phyloP scores from a whole-genome alignment of 2,888 invertebrate genomes.

The Beris morrisii region DNA sequence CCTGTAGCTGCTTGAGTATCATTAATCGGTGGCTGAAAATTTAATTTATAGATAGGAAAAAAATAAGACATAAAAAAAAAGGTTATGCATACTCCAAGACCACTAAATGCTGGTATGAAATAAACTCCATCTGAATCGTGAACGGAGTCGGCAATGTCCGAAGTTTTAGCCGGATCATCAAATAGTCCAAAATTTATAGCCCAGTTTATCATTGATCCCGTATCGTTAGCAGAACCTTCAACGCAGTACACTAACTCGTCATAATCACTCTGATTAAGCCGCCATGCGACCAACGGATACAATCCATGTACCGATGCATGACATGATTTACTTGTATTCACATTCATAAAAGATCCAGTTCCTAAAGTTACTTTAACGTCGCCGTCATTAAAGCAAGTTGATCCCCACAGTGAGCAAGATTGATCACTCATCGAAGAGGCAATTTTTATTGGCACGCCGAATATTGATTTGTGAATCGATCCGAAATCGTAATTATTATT shows the following conservation, averaged over 20 bases:
- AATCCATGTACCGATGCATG: conserved; percentile 82
- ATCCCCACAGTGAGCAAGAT: conserved; percentile 86
- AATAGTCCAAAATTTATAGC: conserved; percentile 70
- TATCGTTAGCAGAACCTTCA: conserved; percentile 87
- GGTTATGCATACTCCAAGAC: conserved; percentile 69
- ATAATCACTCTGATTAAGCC: conserved; percentile 45
- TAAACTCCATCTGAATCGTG: conserved; percentile 74
- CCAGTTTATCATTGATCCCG: conserved; percentile 88
- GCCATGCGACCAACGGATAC: conserved; percentile 92
- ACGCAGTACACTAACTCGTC: conserved; percentile 70
- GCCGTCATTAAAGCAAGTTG: conserved; percentile 74
- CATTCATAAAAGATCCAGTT: conserved; percentile 86
- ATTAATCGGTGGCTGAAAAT: conserved; percentile 79
- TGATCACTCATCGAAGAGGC: conserved; percentile 63
- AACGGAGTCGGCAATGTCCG: conserved; percentile 69
- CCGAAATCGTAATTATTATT: conserved; percentile 79
- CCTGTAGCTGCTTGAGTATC: conserved; percentile 82
- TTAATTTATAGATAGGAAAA: neutral
- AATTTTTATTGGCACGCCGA: conserved; percentile 79
- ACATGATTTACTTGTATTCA: conserved; percentile 75
- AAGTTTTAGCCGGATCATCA: conserved; percentile 65
- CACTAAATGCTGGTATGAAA: conserved; percentile 89
- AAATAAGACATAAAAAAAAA: conserved; percentile 6
- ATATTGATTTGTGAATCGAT: conserved; percentile 63
- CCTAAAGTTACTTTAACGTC: conserved; percentile 88